Base-by-base conservation (phyloP, 2,888 invertebrate genomes). In the Rhamphomyia laevipes region DNA sequence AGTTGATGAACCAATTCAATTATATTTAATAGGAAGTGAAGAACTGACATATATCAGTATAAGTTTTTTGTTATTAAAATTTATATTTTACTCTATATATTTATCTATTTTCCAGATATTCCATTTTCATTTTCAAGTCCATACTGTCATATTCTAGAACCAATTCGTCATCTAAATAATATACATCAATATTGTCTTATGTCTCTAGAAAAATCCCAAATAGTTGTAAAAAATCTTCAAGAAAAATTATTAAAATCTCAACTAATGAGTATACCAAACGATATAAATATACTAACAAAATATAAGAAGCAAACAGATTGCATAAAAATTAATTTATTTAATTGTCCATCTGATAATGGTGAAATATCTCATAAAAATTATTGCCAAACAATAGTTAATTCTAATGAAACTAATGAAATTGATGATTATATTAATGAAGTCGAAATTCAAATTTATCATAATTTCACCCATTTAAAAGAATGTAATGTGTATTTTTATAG, bases 71-170 rank as follows among this genome's bases (percentile, higher is more conserved):
- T n/a, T 18, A n/a, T n/a, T n/a, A n/a, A n/a, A n/a, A n/a, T 18
- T 16, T 38, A 16, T 15, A 18, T 11, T 23, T 18, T 13, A 9
- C 4, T 31, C 43, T 48, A 17, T 15, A 21, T 17, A 13, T 12
- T 12, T 35, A 30, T 9, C 11, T 30, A 30, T 13, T 33, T 49
- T 49, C 11, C 47, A 55, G 67, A 65, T 43, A 51, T 68, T 47
- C 68, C 68, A 9, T 52, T 56, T 51, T 59, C 60, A 2, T 58
- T 63, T 12, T 57, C 58, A n/a, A 57, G 58, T 11, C 48, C 61
- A 4, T 49, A 53, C 16, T 70, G 70, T 43, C 61, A 59, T 38
- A 46, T 66, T 2, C 53, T 49, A 27, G 62, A 65, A 18, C 53
- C 65, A 0, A 30, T 70, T 16, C 59, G 58, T 16, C 60, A 68